phyloP scores from a whole-genome alignment of 2,888 invertebrate species.

The Diachrysia chrysitis region DNA sequence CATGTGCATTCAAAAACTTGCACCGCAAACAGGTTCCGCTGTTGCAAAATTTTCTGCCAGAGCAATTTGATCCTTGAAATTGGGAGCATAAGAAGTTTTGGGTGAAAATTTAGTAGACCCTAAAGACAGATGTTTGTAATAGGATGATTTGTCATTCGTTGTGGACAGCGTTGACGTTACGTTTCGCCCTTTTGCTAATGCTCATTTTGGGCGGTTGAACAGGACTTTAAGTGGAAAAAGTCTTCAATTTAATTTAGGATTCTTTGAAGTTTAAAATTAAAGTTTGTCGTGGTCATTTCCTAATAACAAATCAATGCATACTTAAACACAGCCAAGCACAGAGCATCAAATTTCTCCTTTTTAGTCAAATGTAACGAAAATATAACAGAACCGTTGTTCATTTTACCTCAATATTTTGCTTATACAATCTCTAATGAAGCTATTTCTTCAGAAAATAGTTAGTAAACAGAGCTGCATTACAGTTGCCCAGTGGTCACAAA shows the following conservation, averaged over 20 bases:
- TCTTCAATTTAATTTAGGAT: conserved; percentile 54
- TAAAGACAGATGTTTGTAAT: conserved; percentile 62
- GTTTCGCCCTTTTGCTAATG: conserved; percentile 83
- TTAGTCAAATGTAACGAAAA: neutral
- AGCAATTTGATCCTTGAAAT: conserved; percentile 58
- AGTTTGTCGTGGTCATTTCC: conserved; percentile 19
- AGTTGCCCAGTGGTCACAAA: conserved; percentile 77
- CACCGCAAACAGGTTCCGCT: conserved; percentile 61
- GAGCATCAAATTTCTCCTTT: neutral
- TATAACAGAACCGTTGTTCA: neutral
- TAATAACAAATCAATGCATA: conserved; percentile 6
- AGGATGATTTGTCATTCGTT: conserved; percentile 84
- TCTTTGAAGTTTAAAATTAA: conserved; percentile 68
- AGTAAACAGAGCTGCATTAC: conserved; percentile 61
- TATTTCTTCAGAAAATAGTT: conserved; percentile 52
- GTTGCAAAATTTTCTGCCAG: conserved; percentile 27
- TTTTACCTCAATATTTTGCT: neutral
- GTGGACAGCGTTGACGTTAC: conserved; percentile 81
- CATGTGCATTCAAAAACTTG: conserved; percentile 85
- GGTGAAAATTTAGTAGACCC: conserved; percentile 44
- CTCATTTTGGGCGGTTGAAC: conserved; percentile 72
- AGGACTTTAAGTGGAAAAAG: conserved; percentile 70
- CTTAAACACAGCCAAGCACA: neutral
- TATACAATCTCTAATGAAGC: conserved; percentile 26
- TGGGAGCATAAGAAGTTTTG: conserved; percentile 42